Evolutionary conservation across 2,113 vertebrate genomes (phyloP).

Genomic region (Columbina picui): DNA sequence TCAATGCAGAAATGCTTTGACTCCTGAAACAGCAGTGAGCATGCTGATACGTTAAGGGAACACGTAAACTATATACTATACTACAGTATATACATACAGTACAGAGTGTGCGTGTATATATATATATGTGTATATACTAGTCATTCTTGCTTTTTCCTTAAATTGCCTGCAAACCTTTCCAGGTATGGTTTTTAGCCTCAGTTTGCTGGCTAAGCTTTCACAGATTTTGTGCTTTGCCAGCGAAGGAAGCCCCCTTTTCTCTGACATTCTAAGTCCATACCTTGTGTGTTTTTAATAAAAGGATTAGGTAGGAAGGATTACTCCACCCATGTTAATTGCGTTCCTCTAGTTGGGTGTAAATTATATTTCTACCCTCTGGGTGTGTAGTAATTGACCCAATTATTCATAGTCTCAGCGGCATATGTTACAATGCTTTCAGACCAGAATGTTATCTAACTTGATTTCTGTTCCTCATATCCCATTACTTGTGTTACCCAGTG

Average conservation of each 20-base stretch:
- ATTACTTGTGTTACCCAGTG: not conserved
- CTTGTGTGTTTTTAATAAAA: conserved; percentile 47
- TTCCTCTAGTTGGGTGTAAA: conserved; percentile 26
- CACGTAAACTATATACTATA: not conserved
- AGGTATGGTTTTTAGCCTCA: not conserved
- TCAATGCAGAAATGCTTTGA: not conserved
- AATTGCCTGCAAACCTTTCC: not conserved
- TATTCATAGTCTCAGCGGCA: conserved; percentile 19
- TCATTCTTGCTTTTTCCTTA: not conserved
- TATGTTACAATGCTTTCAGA: conserved; percentile 8
- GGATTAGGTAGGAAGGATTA: conserved; percentile 55
- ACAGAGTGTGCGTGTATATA: not conserved
- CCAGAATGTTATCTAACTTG: conserved; percentile 31
- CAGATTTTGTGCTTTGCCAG: not conserved
- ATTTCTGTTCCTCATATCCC: not conserved
- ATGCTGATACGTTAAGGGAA: not conserved
- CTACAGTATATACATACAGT: not conserved
- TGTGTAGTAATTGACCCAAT: conserved; percentile 23
- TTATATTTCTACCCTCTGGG: conserved; percentile 30
- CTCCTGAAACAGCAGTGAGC: not conserved
- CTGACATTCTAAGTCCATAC: not conserved
- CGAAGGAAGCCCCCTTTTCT: not conserved
- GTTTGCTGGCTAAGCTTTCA: conserved; percentile 4
- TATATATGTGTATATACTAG: not conserved
- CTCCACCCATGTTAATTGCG: conserved; percentile 56